Evolutionary conservation across 2,797 vertebrate genomes (phyloP).

Genomic region (Gymnothorax reevesii): DNA sequence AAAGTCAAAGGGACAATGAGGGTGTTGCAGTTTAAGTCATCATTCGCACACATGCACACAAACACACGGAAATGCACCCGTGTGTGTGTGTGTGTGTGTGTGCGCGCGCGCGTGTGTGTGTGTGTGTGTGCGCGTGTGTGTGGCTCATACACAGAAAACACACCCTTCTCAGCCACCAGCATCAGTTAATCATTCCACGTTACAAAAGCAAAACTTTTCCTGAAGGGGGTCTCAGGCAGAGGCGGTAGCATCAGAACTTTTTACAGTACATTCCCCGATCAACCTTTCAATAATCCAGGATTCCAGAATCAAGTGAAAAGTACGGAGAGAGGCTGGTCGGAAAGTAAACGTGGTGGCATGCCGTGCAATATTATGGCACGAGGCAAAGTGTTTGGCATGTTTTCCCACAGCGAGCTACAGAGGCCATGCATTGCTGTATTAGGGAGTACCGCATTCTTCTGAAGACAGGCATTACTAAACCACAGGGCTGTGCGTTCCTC

Average conservation of each 20-base stretch:
- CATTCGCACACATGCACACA: background rate
- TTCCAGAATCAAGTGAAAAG: background rate
- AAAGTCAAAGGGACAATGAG: background rate
- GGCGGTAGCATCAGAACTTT: background rate
- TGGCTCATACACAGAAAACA: background rate
- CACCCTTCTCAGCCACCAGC: background rate
- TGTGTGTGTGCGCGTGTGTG: too few species aligned
- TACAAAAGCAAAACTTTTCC: background rate
- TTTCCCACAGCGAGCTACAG: background rate
- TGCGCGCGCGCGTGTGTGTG: too few species aligned
- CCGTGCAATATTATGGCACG: background rate
- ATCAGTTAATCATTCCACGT: background rate
- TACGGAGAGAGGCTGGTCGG: background rate
- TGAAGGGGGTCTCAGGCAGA: background rate
- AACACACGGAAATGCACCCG: background rate
- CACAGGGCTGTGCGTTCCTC: background rate
- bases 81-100: too few species aligned
- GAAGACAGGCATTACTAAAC: background rate
- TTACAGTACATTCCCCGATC: background rate
- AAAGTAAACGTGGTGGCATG: background rate
- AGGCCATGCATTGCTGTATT: background rate
- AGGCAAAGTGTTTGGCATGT: background rate
- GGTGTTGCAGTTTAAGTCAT: background rate
- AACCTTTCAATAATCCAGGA: background rate
- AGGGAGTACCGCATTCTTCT: conserved; percentile 7